Base-by-base conservation (phyloP, 2,888 invertebrate species). In the Pristionchus entomophagus region DNA sequence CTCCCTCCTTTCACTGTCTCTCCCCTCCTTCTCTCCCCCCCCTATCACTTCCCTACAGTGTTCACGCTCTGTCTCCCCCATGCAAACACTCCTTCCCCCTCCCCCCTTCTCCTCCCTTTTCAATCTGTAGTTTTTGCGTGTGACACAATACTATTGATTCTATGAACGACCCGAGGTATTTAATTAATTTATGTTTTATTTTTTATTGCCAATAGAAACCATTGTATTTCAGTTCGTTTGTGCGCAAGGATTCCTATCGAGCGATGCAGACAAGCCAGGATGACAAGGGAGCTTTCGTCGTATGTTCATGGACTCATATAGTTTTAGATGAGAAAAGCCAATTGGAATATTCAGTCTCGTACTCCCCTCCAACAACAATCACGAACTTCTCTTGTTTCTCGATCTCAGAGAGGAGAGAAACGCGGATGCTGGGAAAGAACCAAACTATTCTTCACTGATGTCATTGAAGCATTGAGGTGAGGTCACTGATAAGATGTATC, bases 211-310 rank as follows among this genome's bases (percentile, higher is more conserved):
- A 35, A 35, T 5, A 29, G 26, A 59, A 8, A n/a, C 29, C 8
- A 12, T 56, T 56, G 8, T 2, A n/a, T 91, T 92, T 45, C 88
- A 93, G 93, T 84, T 92, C 92, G 0, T 88, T 93, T 45, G 89
- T 88, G 4, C 87, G 93, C 49, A 92, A 93, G 86, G 93, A 93
- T 87, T 92, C 91, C 84, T 93, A 93, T 84, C 88, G 90, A 73
- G 88, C 90, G 38, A 93, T 93, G 93, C 92, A 92, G 83, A 89
- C 88, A n/a, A 89, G 88, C n/a, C 92, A 92, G 87, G 89, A 89
- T 62, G 88, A 87, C 17, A 90, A 89, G 45, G 88, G 81, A 19
- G 86, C 87, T n/a, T 90, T 89, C 49, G 90, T 86, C 51, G 90
- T 90, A 86, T 80, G 86, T 65, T 65, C 29, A 10, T 59, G 1